These are phyloP conservation scores for Helarctos malayanus DNA, from an alignment of 2,797 vertebrate species.

Conservation along the genomic window DNA sequence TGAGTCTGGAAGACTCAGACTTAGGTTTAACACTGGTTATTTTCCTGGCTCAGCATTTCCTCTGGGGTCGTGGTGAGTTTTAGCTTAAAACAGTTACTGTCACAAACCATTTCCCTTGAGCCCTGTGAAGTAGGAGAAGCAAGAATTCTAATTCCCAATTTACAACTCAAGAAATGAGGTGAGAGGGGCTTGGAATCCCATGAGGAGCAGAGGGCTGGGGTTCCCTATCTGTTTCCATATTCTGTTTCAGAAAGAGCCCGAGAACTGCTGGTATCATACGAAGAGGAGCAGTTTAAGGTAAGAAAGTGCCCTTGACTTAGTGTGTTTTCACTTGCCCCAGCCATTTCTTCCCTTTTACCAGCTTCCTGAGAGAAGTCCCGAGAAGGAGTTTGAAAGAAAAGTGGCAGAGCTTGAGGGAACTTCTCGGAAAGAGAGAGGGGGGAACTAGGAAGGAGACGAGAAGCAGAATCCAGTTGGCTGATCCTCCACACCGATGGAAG, in stretches of 20 bases:
- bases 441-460: constrained; percentile 47
- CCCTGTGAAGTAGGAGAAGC: constrained; percentile 2
- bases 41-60: constrained; percentile 54
- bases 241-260: constrained; percentile 90
- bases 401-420: constrained; percentile 65
- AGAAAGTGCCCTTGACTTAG: constrained; percentile 59
- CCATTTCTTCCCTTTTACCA: constrained; percentile 74
- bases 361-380: constrained; percentile 69
- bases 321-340: neutral
- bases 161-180: constrained; percentile 34
- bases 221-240: neutral
- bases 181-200: constrained; percentile 22
- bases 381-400: constrained; percentile 74
- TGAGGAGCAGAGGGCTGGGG: neutral
- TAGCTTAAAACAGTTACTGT: constrained; percentile 32
- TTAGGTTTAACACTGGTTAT: constrained; percentile 31
- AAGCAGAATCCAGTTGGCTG: constrained; percentile 14
- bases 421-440: constrained; percentile 24
- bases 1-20: neutral
- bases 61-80: constrained; percentile 15
- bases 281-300: constrained; percentile 94
- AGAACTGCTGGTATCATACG: constrained; percentile 93
- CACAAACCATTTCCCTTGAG: constrained; percentile 33
- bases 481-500: neutral
- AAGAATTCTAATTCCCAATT: constrained; percentile 60